phyloP scores from a whole-genome alignment of 2,797 vertebrate genomes.

The Centroberyx gerrardi region DNA sequence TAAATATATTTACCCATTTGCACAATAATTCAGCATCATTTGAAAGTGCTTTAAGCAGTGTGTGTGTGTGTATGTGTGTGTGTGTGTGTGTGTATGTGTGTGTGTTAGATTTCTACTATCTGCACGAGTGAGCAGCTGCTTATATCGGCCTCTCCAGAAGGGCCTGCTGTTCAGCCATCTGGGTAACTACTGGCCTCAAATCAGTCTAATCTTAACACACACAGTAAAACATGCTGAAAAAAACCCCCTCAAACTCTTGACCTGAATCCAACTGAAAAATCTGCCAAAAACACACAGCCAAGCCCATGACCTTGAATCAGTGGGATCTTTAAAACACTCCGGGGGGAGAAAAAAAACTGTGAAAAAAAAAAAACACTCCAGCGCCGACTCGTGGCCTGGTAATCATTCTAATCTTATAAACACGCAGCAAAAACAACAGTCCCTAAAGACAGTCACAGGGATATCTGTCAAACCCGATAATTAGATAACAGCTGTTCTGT shows the following conservation, averaged over 20 bases:
- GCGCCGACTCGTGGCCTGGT: slow-evolving; percentile 20
- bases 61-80: slow-evolving; percentile 23
- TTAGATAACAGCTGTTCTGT: slow-evolving; percentile 44
- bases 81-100: slow-evolving; percentile 40
- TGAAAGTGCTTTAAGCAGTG: slow-evolving; percentile 65
- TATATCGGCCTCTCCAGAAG: slow-evolving; percentile 79
- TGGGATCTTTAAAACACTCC: slow-evolving; percentile 34
- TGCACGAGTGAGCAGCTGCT: slow-evolving; percentile 77
- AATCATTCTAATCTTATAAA: slow-evolving; percentile 57
- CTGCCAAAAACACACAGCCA: slow-evolving; percentile 12
- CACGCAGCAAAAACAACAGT: slow-evolving; percentile 33
- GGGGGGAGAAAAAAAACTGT: background rate
- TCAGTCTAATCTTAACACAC: slow-evolving; percentile 80
- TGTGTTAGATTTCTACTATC: slow-evolving; percentile 70
- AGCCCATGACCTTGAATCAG: slow-evolving; percentile 67
- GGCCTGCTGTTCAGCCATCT: slow-evolving; percentile 84
- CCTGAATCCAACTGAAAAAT: slow-evolving; percentile 51
- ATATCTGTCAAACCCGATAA: slow-evolving; percentile 23
- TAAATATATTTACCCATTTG: slow-evolving; percentile 60
- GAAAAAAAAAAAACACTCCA: slow-evolving; percentile 11
- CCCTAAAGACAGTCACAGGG: slow-evolving; percentile 21
- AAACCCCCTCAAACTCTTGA: slow-evolving; percentile 41
- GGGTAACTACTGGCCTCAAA: slow-evolving; percentile 81
- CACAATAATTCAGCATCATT: slow-evolving; percentile 61
- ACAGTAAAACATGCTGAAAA: slow-evolving; percentile 67